These are phyloP conservation scores for Sebastes umbrosus DNA, from an alignment of 2,797 vertebrate genomes.

Conservation along the genomic window DNA sequence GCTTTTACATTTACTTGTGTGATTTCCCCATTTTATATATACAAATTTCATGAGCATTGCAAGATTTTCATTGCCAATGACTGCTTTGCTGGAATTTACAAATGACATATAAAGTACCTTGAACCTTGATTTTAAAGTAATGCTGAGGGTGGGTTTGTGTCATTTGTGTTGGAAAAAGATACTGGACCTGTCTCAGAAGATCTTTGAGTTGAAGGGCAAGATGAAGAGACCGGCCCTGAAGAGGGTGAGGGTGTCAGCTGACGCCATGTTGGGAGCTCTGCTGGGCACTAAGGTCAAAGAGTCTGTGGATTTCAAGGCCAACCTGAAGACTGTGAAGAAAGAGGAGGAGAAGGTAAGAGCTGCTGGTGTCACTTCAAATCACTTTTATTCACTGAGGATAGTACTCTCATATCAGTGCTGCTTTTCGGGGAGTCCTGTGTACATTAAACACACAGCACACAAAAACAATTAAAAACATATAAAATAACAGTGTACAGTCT, in stretches of 20 bases:
- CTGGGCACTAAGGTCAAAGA: slow-evolving; percentile 82
- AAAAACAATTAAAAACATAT: neutral
- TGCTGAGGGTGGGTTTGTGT: neutral
- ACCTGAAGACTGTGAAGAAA: slow-evolving; percentile 87
- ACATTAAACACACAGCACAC: neutral
- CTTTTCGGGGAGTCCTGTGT: neutral
- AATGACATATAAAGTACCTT: too few species aligned
- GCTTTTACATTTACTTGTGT: too few species aligned
- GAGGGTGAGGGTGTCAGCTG: slow-evolving; percentile 84
- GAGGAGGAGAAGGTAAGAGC: slow-evolving; percentile 84
- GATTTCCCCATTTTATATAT: too few species aligned
- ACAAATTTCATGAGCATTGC: too few species aligned
- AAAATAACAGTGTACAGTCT: neutral
- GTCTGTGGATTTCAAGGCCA: slow-evolving; percentile 86
- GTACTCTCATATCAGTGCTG: neutral
- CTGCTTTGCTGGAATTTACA: too few species aligned
- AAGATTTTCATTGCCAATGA: too few species aligned
- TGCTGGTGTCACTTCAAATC: neutral
- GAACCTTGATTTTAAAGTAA: neutral
- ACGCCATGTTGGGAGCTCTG: slow-evolving; percentile 85
- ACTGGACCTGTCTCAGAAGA: slow-evolving; percentile 76
- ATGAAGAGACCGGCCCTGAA: slow-evolving; percentile 84
- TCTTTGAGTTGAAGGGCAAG: slow-evolving; percentile 83
- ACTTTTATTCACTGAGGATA: neutral
- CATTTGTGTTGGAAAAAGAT: slow-evolving; percentile 61